phyloP scores from a whole-genome alignment of 2,113 vertebrate genomes.

The Tyrannus savana region DNA sequence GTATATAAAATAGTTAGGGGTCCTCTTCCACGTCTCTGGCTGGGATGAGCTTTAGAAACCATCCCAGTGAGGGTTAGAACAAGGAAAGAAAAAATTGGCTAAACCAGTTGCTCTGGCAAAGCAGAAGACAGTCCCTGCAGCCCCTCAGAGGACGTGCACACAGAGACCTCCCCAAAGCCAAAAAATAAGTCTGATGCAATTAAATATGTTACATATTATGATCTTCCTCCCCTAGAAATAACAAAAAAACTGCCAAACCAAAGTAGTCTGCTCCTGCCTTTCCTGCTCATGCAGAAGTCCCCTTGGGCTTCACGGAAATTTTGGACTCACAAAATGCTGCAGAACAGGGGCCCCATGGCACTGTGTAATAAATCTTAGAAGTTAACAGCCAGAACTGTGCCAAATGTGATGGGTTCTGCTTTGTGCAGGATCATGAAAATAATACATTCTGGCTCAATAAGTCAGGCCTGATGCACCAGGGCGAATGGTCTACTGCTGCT shows the following conservation, averaged over 20 bases:
- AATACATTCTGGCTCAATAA: conserved; percentile 43
- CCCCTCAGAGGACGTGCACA: background rate
- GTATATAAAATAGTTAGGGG: background rate
- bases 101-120: background rate
- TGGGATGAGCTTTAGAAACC: background rate
- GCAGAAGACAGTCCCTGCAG: background rate
- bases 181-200: conserved; percentile 23
- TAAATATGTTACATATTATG: conserved; percentile 55
- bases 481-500: conserved; percentile 30
- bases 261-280: conserved; percentile 21
- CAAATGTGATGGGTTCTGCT: conserved; percentile 65
- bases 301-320: conserved; percentile 43
- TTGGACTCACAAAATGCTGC: conserved; percentile 49
- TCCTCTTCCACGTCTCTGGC: background rate
- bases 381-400: conserved; percentile 69
- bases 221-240: conserved; percentile 4
- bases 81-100: background rate
- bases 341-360: conserved; percentile 55
- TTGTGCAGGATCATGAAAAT: conserved; percentile 48
- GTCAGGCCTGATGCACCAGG: conserved; percentile 37
- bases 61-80: background rate
- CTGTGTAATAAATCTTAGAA: conserved; percentile 59
- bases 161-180: background rate
- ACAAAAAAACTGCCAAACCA: conserved; percentile 34
- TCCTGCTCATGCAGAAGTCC: conserved; percentile 15